A percentile compares a stretch with the other conserved stretches of the same genome.
Conservation (phyloP, 2,113 vertebrate genomes). For the Phalacrocorax carbo region DNA sequence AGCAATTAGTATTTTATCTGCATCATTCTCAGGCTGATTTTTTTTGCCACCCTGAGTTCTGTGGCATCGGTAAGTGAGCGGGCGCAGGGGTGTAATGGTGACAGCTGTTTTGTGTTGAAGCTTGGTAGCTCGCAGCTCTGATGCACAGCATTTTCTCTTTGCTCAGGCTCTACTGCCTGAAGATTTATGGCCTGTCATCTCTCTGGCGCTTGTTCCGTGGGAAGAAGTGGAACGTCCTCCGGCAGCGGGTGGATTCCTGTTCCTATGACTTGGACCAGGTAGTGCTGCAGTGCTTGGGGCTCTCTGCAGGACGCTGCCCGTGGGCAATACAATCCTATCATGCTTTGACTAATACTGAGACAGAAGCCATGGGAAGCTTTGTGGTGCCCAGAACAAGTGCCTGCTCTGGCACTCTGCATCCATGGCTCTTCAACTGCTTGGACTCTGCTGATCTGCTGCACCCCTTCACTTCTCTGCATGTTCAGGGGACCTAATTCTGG, state of each 20-base stretch:
- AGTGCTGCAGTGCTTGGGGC: background rate
- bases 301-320: background rate
- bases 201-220: constrained; percentile 97
- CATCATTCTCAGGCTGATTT: background rate
- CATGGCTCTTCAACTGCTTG: background rate
- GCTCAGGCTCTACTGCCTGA: constrained; percentile 90
- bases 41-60: background rate
- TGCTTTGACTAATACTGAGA: background rate
- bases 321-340: fast-evolving
- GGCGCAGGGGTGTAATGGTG: background rate
- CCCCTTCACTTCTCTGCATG: background rate
- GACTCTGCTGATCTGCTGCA: background rate
- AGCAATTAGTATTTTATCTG: background rate
- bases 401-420: fast-evolving
- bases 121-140: background rate
- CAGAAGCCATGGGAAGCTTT: background rate
- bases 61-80: fast-evolving
- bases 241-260: constrained; percentile 95
- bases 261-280: constrained; percentile 98
- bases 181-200: constrained; percentile 91
- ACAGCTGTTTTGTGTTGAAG: background rate
- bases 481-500: background rate
- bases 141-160: background rate
- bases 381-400: background rate
- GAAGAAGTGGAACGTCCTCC: constrained; percentile 97